Evolutionary conservation across 2,888 invertebrate species (phyloP).

Genomic region (Cistogaster globosa): DNA sequence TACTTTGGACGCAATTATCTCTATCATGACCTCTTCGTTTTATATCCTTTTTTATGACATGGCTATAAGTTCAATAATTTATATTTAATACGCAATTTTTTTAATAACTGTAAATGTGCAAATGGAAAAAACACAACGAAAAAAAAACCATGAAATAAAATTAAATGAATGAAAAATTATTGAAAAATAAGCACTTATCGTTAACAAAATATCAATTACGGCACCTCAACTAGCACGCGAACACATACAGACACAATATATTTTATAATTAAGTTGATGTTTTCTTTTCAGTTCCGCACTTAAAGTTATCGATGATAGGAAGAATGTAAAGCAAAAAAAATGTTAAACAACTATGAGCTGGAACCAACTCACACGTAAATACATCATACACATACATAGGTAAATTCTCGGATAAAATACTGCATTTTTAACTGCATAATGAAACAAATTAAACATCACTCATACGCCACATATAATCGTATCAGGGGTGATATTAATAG

Average conservation of each 20-base stretch:
- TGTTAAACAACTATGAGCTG: not conserved
- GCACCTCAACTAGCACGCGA: slow-evolving; percentile 41
- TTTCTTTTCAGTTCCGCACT: too few species aligned
- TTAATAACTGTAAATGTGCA: slow-evolving; percentile 38
- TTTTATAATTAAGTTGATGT: not conserved
- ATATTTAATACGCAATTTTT: not conserved
- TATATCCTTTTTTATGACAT: slow-evolving; percentile 5
- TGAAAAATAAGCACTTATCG: slow-evolving; percentile 22
- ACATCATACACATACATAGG: not conserved
- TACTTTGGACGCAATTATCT: not conserved
- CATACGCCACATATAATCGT: slow-evolving; percentile 22
- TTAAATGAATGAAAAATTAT: slow-evolving; percentile 15
- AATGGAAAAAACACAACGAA: slow-evolving; percentile 2
- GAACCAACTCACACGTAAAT: not conserved
- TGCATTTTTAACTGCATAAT: not conserved
- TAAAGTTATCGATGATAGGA: not conserved
- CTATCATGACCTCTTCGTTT: slow-evolving; percentile 17
- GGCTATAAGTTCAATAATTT: slow-evolving; percentile 30
- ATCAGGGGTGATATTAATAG: slow-evolving; percentile 20
- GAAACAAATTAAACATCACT: slow-evolving; percentile 41
- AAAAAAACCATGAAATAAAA: slow-evolving; percentile 34
- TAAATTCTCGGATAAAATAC: not conserved
- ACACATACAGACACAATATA: not conserved
- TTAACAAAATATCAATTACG: slow-evolving; percentile 44
- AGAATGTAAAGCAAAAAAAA: slow-evolving; percentile 35